A percentile compares a stretch with the other conserved stretches of the same genome.
These are phyloP conservation scores for Ostrea denselamellosa DNA, from an alignment of 1,140 invertebrate species.

Conservation along the genomic window DNA sequence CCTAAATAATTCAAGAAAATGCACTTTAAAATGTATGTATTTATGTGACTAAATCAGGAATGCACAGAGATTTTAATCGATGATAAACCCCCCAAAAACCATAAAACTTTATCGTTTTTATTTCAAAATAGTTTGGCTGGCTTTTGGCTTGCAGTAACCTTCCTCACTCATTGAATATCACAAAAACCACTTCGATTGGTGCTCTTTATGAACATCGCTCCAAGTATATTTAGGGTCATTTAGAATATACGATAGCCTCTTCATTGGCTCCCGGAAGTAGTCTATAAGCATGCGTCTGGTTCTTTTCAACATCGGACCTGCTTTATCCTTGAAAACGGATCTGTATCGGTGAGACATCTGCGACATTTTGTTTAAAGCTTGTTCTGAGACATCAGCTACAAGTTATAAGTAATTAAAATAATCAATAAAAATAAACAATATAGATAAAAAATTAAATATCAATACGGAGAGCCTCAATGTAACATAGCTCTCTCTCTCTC, in stretches of 20 bases:
- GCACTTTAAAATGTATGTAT: too few relatives aligned
- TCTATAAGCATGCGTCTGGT: background rate
- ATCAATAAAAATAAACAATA: background rate
- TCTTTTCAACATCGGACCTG: slow-evolving; percentile 6
- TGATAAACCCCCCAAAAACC: too few relatives aligned
- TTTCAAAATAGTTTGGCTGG: background rate
- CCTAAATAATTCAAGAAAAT: too few relatives aligned
- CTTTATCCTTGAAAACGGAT: background rate
- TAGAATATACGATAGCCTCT: background rate
- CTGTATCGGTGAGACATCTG: background rate
- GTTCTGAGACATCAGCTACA: slow-evolving; percentile 29
- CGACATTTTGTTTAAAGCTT: background rate
- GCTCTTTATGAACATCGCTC: background rate
- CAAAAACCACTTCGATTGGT: background rate
- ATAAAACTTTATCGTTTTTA: background rate
- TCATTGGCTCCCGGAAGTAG: slow-evolving; percentile 17
- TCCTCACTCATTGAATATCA: background rate
- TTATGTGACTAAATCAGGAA: too few relatives aligned
- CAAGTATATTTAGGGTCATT: slow-evolving; percentile 18
- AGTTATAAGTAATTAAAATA: too few relatives aligned
- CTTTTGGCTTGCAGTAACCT: background rate
- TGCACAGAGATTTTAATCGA: too few relatives aligned
- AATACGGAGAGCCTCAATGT: too few relatives aligned
- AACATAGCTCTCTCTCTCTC: too few relatives aligned
- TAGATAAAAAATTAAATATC: too few relatives aligned